Evolutionary conservation across 2,888 invertebrate species (phyloP), one percentile per base, ranked within the genome.

Genomic region (Sussaba pulchella): DNA sequence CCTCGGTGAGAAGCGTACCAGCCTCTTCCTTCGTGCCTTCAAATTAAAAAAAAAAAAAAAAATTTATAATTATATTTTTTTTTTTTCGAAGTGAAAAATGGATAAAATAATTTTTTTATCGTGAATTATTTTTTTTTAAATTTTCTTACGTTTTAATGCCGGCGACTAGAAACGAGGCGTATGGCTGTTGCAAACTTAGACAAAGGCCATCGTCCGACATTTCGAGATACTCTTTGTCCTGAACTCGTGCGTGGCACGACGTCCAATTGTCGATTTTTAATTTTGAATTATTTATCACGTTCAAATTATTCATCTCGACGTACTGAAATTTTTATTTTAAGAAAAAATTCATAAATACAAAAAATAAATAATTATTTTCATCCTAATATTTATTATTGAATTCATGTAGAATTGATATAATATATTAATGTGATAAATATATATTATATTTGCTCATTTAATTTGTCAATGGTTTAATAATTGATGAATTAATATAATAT

Each of bases 1-100:
- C 99, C 99, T 87, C 99, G 94, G 92, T 99, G 98, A 57, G 96
- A 94, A 0, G 96, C 96, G 90, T 98, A 98, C 99, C 99, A 99
- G 1, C 95, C 95, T 76, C 99, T 94, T 12, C 99, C 99, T 93
- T 99, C 99, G 91, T 98, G 98, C 52, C 96, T 97, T 39, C 9
- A 8, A 17, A 50, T 9, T 6, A 19, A 19, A 50, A 50, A 1
- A 87, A 61, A 2, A 6, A 67, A 43, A 63, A 26, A 54, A 50
- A 73, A 73, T 50, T 9, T 24, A 21, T 57, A 50, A 24, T 47
- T 0, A n/a, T n/a, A n/a, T n/a, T n/a, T n/a, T n/a, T n/a, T n/a
- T n/a, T n/a, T n/a, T n/a, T n/a, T 63, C 4, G 47, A 50, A 17
- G 45, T 41, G 10, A n/a, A n/a, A n/a, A n/a, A n/a, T n/a, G n/a